phyloP scores from a whole-genome alignment of 2,797 vertebrate species.

The Hoplostethus mediterraneus region DNA sequence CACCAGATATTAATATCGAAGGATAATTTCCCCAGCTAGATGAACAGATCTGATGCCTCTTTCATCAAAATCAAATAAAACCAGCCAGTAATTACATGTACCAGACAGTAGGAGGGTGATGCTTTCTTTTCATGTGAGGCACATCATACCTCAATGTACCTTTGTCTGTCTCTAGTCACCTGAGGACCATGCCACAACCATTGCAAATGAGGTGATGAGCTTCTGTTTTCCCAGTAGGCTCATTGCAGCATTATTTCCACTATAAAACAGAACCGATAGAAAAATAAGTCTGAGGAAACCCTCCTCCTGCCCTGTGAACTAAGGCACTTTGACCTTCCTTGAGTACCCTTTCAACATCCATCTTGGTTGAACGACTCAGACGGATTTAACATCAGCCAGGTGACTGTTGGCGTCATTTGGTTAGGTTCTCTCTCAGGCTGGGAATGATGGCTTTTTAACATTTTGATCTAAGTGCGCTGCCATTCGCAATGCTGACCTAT shows the following conservation, averaged over 20 bases:
- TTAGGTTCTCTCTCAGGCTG: conserved; percentile 10
- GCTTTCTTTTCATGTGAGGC: background rate
- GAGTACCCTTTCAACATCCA: background rate
- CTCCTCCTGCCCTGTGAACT: too few species aligned
- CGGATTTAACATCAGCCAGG: background rate
- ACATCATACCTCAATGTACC: background rate
- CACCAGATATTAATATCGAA: conserved; percentile 37
- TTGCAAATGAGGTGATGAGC: background rate
- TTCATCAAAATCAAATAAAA: conserved; percentile 30
- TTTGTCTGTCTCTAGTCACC: background rate
- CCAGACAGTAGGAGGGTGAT: conserved; percentile 1
- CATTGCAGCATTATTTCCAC: background rate
- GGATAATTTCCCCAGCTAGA: conserved; percentile 52
- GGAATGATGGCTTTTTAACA: conserved; percentile 31
- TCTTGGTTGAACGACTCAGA: background rate
- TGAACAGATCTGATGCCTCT: conserved; percentile 21
- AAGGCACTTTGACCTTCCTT: background rate
- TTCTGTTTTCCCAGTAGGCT: background rate
- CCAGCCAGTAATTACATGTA: conserved; percentile 9
- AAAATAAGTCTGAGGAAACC: background rate
- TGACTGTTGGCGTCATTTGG: background rate
- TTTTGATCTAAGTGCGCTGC: conserved; percentile 47
- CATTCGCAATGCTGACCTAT: conserved; percentile 29
- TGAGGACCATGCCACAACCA: background rate
- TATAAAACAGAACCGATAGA: background rate